phyloP scores from a whole-genome alignment of 2,797 vertebrate species.

The Semotilus atromaculatus region DNA sequence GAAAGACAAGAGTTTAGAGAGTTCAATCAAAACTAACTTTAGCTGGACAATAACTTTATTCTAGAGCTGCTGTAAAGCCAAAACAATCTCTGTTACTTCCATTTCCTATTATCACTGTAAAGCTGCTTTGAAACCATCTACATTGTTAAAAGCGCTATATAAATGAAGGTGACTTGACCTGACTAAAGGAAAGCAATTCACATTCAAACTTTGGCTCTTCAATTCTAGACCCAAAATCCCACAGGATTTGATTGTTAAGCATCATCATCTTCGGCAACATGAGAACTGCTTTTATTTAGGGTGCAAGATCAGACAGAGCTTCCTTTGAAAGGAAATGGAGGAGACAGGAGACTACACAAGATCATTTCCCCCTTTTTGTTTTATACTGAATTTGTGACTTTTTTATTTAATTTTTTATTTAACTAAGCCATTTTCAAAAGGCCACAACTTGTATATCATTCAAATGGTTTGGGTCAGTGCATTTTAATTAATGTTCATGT shows the following conservation, averaged over 20 bases:
- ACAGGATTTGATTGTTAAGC: conserved; percentile 18
- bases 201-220: not conserved
- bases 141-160: no score
- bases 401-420: not conserved
- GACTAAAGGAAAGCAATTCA: not conserved
- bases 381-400: not conserved
- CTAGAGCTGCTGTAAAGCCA: no score
- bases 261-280: not conserved
- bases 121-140: no score
- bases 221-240: conserved; percentile 15
- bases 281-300: conserved; percentile 47
- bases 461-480: not conserved
- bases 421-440: not conserved
- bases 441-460: not conserved
- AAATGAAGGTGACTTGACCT: no score
- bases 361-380: not conserved
- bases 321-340: conserved; percentile 57
- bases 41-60: no score
- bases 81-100: no score
- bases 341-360: not conserved
- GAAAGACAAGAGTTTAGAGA: not conserved
- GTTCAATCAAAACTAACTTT: no score
- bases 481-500: no score
- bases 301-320: conserved; percentile 49
- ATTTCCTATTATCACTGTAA: no score